Conservation (phyloP, 2,113 vertebrate genomes). For the Elachura formosa region DNA sequence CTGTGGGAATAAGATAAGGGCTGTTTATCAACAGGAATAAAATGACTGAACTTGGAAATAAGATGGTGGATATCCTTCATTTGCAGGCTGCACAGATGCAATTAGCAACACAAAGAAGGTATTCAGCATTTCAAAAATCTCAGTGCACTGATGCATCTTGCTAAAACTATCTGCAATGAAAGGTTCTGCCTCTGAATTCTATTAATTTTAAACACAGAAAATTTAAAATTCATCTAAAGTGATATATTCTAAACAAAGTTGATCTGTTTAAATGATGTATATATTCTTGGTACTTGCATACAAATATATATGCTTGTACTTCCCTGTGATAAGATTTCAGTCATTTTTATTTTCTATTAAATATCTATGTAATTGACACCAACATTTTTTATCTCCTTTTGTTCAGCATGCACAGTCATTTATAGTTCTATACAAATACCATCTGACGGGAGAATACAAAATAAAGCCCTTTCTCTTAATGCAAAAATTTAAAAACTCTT, state of each 20-base stretch:
- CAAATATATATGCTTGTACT: background rate
- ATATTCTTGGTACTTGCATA: background rate
- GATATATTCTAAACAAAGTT: background rate
- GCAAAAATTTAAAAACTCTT: slow-evolving; percentile 6
- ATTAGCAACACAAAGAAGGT: slow-evolving; percentile 51
- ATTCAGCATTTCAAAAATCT: slow-evolving; percentile 17
- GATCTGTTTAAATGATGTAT: background rate
- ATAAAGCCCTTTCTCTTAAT: slow-evolving; percentile 29
- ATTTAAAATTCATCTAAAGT: background rate
- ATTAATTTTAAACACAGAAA: background rate
- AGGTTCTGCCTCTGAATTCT: background rate
- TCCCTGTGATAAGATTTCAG: background rate
- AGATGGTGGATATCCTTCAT: slow-evolving; percentile 20
- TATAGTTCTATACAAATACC: background rate
- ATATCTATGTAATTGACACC: background rate
- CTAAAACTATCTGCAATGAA: background rate
- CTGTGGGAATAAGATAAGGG: slow-evolving; percentile 44
- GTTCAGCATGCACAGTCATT: background rate
- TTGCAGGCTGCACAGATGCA: slow-evolving; percentile 37
- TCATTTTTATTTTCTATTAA: slow-evolving; percentile 40
- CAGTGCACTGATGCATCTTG: slow-evolving; percentile 17
- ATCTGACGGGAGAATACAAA: background rate
- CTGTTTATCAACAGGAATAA: slow-evolving; percentile 48
- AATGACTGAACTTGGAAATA: slow-evolving; percentile 38
- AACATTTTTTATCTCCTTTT: background rate